Conservation (phyloP, 2,888 invertebrate genomes). For the Drosophila infuscata region DNA sequence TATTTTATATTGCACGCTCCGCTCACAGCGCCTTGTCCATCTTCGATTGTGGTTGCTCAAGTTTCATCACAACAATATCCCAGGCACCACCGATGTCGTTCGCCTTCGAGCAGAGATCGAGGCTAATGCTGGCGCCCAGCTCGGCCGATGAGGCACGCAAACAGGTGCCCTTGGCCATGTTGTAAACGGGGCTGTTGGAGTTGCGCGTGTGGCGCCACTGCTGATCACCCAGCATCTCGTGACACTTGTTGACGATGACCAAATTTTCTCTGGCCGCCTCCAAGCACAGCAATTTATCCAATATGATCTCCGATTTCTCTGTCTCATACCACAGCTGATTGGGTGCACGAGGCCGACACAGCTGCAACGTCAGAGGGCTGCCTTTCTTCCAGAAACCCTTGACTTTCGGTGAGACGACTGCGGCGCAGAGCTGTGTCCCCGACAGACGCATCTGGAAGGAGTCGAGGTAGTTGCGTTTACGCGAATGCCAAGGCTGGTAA, state of each 20-base stretch:
- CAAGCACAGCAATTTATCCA: conserved; percentile 93
- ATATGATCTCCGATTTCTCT: conserved; percentile 91
- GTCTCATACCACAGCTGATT: conserved; percentile 92
- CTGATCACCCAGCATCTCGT: conserved; percentile 95
- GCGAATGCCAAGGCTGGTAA: conserved; percentile 93
- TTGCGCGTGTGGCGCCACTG: conserved; percentile 94
- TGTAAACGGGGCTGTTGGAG: conserved; percentile 91
- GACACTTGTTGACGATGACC: conserved; percentile 95
- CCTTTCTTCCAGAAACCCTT: conserved; percentile 89
- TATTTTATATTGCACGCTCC: conserved; percentile 39
- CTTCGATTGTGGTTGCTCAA: conserved; percentile 29
- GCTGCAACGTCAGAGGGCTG: conserved; percentile 88
- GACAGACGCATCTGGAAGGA: conserved; percentile 90
- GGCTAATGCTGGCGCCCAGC: conserved; percentile 86
- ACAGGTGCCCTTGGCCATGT: conserved; percentile 94
- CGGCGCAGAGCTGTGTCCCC: conserved; percentile 91
- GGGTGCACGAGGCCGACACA: conserved; percentile 88
- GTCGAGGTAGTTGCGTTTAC: conserved; percentile 90
- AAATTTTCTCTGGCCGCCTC: conserved; percentile 89
- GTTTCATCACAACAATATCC: conserved; percentile 57
- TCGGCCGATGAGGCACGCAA: conserved; percentile 87
- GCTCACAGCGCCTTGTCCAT: conserved; percentile 52
- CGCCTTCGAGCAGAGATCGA: conserved; percentile 88
- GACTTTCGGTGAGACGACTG: conserved; percentile 86
- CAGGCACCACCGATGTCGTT: conserved; percentile 77